These are phyloP conservation scores for Phaethon lepturus DNA, from an alignment of 2,113 vertebrate species.

Conservation along the genomic window DNA sequence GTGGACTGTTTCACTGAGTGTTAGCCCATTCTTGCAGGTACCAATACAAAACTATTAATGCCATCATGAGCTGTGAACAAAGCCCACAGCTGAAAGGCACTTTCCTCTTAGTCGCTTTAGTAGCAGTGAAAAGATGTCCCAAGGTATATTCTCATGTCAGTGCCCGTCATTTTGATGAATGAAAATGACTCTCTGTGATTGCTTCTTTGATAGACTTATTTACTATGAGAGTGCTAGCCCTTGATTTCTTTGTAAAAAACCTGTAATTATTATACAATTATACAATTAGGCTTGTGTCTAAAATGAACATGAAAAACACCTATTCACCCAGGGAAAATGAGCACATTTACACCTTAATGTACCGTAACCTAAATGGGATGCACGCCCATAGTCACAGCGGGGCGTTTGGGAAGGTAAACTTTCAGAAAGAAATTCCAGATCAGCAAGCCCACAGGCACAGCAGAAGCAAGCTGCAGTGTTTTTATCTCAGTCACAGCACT, in stretches of 20 bases:
- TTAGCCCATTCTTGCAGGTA: background rate
- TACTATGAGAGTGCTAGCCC: background rate
- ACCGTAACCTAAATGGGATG: background rate
- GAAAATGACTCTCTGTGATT: background rate
- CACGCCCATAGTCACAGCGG: background rate
- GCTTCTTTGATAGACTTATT: conserved; percentile 28
- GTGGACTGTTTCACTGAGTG: background rate
- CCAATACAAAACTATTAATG: background rate
- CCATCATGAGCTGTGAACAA: background rate
- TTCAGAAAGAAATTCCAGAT: background rate
- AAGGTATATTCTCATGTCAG: background rate
- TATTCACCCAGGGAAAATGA: background rate
- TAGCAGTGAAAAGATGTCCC: background rate
- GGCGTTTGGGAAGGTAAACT: background rate
- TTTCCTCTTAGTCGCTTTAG: background rate
- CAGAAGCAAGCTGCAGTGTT: background rate
- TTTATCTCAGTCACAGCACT: background rate
- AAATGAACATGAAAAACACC: background rate
- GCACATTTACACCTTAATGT: background rate
- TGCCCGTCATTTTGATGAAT: background rate
- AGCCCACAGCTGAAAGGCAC: background rate
- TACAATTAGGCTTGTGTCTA: background rate
- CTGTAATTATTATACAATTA: background rate
- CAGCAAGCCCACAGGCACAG: fast-evolving
- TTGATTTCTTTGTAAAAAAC: background rate